These are phyloP conservation scores for Heliothis virescens DNA, from an alignment of 1,140 invertebrate genomes.

Conservation along the genomic window DNA sequence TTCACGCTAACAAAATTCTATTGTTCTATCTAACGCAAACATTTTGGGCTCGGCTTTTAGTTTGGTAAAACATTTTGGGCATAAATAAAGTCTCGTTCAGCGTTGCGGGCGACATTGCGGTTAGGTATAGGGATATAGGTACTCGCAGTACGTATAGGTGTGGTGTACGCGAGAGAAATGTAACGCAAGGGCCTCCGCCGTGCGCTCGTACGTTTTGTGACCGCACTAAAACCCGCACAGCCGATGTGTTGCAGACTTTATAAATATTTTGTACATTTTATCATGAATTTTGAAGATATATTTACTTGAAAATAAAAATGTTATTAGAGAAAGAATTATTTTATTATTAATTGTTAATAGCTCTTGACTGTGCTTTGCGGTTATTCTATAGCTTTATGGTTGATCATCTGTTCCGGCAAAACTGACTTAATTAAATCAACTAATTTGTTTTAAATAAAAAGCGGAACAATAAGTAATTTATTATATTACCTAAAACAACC, in stretches of 20 bases:
- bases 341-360: not conserved
- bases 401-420: too few relatives aligned
- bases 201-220: conserved; percentile 24
- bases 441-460: too few relatives aligned
- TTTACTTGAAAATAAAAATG: not conserved
- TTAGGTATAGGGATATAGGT: conserved; percentile 27
- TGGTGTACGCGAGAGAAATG: conserved; percentile 24
- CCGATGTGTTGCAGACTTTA: not conserved
- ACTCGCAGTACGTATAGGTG: not conserved
- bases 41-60: conserved; percentile 1
- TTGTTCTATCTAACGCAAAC: conserved; percentile 16
- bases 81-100: conserved; percentile 31
- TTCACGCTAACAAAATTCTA: conserved; percentile 13
- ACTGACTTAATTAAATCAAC: too few relatives aligned
- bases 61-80: conserved; percentile 19
- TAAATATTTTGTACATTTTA: not conserved
- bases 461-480: too few relatives aligned
- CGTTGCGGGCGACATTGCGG: conserved; percentile 39
- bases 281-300: not conserved
- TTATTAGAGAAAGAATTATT: not conserved
- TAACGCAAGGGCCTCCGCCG: not conserved
- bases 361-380: too few relatives aligned
- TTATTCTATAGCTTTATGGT: too few relatives aligned
- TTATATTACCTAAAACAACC: too few relatives aligned
- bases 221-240: not conserved